Conservation (phyloP, 2,888 invertebrate species). For the Malacosoma neustria region DNA sequence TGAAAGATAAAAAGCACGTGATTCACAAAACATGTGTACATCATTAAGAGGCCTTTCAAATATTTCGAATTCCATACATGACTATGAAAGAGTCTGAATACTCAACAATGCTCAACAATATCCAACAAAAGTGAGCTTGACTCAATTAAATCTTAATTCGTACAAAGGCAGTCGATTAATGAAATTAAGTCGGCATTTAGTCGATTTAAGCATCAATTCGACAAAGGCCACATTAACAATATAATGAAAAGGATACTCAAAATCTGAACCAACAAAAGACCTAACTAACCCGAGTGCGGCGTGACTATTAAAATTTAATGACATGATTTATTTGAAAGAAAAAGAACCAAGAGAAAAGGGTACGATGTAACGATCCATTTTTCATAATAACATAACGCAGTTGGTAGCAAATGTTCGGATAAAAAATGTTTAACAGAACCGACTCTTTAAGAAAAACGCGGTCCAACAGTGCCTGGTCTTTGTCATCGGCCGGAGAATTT, state of each 20-base stretch:
- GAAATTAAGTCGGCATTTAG: slow-evolving; percentile 73
- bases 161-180: slow-evolving; percentile 70
- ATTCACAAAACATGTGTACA: slow-evolving; percentile 47
- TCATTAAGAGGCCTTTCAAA: slow-evolving; percentile 55
- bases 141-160: slow-evolving; percentile 74
- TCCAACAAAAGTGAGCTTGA: slow-evolving; percentile 48
- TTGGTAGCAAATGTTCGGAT: slow-evolving; percentile 74
- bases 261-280: slow-evolving; percentile 58
- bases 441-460: slow-evolving; percentile 72
- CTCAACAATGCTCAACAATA: slow-evolving; percentile 37
- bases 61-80: slow-evolving; percentile 54
- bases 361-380: slow-evolving; percentile 72
- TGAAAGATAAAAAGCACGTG: slow-evolving; percentile 39
- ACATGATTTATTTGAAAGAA: slow-evolving; percentile 69
- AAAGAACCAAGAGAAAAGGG: slow-evolving; percentile 68
- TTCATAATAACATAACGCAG: slow-evolving; percentile 64
- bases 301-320: slow-evolving; percentile 76
- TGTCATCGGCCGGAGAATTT: slow-evolving; percentile 67
- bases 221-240: slow-evolving; percentile 71
- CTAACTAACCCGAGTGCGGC: slow-evolving; percentile 64
- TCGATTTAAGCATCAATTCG: slow-evolving; percentile 57
- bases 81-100: slow-evolving; percentile 21
- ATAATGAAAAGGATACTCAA: slow-evolving; percentile 57
- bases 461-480: slow-evolving; percentile 56
- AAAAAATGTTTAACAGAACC: slow-evolving; percentile 71